Evolutionary conservation across 2,888 invertebrate genomes (phyloP), one percentile per base, ranked within the genome.

Genomic region (Malachius bipustulatus): DNA sequence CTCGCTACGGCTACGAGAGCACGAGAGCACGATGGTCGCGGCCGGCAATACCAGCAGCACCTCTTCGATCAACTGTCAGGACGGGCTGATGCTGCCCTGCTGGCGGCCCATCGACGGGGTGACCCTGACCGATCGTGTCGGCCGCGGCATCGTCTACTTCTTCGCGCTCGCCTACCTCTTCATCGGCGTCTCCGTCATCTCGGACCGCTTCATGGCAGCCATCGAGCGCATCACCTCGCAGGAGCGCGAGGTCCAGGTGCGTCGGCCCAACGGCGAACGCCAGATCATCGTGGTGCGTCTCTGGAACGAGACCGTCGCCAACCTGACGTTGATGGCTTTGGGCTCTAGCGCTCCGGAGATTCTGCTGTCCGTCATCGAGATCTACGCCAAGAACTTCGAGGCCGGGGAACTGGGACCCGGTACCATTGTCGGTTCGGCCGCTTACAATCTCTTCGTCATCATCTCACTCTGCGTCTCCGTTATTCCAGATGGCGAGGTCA

Each of bases 271-370:
- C 53, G 88, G 89, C 41, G 87, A 89, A 41, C 76, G 75, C 9
- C 87, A 91, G 55, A 83, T 85, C 48, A 83, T 87, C 48, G 82
- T 82, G 33, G 96, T 98, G 10, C 73, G 96, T 39, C 85, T 98
- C 39, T 98, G 98, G 98, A 98, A 98, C 64, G 97, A 97, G 62
- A 97, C 98, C 2, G 97, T 98, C 28, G 96, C 96, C 44, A 98
- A 98, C 65, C 67, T 98, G 48, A 98, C 97, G 3, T 71, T 98
- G 35, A 98, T 98, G 98, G 98, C 98, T 9, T 66, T 98, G 36
- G 97, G 98, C 2, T 96, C 96, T 13, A 96, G 94, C 50, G 97
- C 97, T 2, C 98, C 98, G 1, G 98, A 98, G 66, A 98, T 98
- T 57, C 67, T 98, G 14, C 67, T 98, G 29, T 97, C 97, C 9